Evolutionary conservation across 1,140 invertebrate genomes (phyloP), one percentile per base, ranked within the genome.

Genomic region (Zaprionus capensis): DNA sequence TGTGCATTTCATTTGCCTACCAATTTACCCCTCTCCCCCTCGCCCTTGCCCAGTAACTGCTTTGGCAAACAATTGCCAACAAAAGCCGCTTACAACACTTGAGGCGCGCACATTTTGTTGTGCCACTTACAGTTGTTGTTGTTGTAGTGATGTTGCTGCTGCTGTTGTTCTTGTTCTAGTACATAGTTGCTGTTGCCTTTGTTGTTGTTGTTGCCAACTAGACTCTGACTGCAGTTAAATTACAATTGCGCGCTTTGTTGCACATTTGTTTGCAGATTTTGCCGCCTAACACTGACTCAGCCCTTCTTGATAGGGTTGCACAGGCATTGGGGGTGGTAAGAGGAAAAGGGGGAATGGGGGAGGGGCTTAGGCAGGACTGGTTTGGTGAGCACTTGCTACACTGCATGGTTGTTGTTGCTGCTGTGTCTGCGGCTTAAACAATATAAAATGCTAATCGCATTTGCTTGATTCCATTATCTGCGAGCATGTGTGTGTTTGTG

Each of bases 41-140:
- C 34, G 46, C 9, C 15, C n/a, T n/a, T 26, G 41, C 57, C 41
- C 68, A 53, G 46, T 59, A 34, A 38, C 31, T 26, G 55, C 46
- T 74, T 75, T 64, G 72, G 78, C 72, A 85, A 90, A 90, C 85
- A 90, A 90, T 90, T 90, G 85, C 71, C 79, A 90, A 90, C 85
- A 84, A 90, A 90, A 90, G 85, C 85, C 81, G 85, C 85, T 90
- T 90, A 90, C 86, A 90, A 90, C 85, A 90, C 85, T 90, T 90
- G 85, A 90, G 85, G 85, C 69, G 73, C 79, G 76, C 79, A 82
- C 79, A 74, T 81, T 88, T 81, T 80, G 70, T 62, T 78, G 73
- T 41, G 24, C 59, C 74, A 81, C 78, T 71, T 78, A 81, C 72
- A 74, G 74, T 71, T 67, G 63, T 65, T 72, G 55, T 67, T 73